phyloP scores from a whole-genome alignment of 2,797 vertebrate species.

The Delichon dasypus region DNA sequence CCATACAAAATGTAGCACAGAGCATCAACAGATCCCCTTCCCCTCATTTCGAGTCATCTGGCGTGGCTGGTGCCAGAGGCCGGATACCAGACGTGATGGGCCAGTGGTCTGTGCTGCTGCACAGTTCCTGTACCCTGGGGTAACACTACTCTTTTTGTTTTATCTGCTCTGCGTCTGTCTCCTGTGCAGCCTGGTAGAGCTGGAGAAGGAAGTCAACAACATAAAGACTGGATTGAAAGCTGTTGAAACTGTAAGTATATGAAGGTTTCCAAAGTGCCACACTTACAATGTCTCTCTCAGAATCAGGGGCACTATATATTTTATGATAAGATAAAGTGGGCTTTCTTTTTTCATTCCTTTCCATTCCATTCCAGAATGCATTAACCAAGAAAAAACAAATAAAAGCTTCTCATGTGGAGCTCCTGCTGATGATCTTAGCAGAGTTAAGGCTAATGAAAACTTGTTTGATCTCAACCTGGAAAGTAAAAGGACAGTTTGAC shows the following conservation, averaged over 20 bases:
- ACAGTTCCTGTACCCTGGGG: conserved; percentile 12
- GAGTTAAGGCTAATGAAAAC: conserved; percentile 46
- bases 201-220: conserved; percentile 95
- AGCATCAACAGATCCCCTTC: not conserved
- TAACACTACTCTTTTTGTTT: conserved; percentile 70
- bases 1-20: conserved; percentile 13
- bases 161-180: conserved; percentile 20
- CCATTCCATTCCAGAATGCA: not conserved
- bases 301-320: conserved; percentile 29
- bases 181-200: conserved; percentile 85
- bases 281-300: conserved; percentile 31
- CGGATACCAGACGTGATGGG: conserved; percentile 32
- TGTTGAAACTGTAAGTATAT: conserved; percentile 91
- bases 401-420: conserved; percentile 23
- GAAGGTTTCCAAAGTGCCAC: not conserved
- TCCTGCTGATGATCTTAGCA: conserved; percentile 59
- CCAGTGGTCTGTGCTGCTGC: conserved; percentile 2
- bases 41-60: not conserved
- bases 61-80: not conserved
- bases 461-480: conserved; percentile 36
- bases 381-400: conserved; percentile 40
- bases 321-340: conserved; percentile 40
- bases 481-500: conserved; percentile 37
- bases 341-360: conserved; percentile 40
- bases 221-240: conserved; percentile 92